A percentile compares a stretch with the other conserved stretches of the same genome.
These are phyloP conservation scores for Neoseiulus cucumeris DNA, from an alignment of 1,140 invertebrate genomes.

Conservation along the genomic window DNA sequence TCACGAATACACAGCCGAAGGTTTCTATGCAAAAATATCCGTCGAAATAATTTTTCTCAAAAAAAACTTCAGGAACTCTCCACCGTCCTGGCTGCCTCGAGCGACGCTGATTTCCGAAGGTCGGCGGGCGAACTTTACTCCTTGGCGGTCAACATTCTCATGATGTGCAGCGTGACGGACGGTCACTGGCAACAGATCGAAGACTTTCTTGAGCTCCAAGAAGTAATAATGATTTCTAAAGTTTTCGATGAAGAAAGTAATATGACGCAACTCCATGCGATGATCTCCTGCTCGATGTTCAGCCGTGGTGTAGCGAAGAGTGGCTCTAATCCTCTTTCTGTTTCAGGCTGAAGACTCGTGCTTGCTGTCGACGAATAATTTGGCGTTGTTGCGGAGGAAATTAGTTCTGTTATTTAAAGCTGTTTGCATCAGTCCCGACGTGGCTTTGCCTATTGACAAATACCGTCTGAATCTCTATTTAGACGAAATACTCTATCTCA, in stretches of 20 bases:
- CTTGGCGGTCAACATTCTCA: neutral
- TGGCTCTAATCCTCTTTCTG: too few relatives aligned
- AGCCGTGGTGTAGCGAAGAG: too few relatives aligned
- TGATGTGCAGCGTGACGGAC: conserved; percentile 9
- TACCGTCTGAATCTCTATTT: neutral
- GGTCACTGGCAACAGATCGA: conserved; percentile 5
- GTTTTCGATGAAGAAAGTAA: too few relatives aligned
- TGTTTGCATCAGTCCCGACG: conserved; percentile 3
- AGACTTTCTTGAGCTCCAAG: neutral
- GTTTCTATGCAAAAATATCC: neutral
- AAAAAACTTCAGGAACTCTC: neutral
- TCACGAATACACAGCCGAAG: too few relatives aligned
- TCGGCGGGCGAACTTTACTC: neutral
- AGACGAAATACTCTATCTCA: conserved; percentile 7
- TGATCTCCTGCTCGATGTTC: too few relatives aligned
- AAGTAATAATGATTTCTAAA: too few relatives aligned
- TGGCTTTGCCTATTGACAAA: neutral
- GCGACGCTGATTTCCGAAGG: neutral
- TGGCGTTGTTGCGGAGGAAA: neutral
- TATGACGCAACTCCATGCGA: too few relatives aligned
- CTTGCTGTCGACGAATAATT: neutral
- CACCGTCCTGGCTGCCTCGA: neutral
- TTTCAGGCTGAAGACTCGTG: conserved; percentile 1
- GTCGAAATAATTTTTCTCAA: neutral
- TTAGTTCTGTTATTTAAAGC: conserved; percentile 1